These are phyloP conservation scores for Callopanchax toddi DNA, from an alignment of 2,113 vertebrate species.

Conservation along the genomic window DNA sequence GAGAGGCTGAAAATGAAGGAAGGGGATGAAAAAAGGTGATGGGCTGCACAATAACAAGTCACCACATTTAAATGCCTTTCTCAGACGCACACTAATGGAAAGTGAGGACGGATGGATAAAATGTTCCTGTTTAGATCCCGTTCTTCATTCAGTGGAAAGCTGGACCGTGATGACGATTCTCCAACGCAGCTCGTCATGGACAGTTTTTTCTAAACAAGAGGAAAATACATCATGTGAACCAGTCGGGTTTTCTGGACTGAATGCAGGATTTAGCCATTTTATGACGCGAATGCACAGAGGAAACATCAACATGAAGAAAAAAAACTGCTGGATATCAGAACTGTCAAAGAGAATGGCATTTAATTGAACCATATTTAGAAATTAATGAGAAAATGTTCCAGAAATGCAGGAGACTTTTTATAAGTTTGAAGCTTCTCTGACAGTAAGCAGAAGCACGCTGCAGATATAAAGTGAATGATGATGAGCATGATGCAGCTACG, in stretches of 20 bases:
- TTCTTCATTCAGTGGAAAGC: slow-evolving; percentile 53
- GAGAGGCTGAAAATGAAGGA: slow-evolving; percentile 29
- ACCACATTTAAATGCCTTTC: slow-evolving; percentile 56
- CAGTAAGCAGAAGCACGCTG: no score
- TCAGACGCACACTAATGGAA: slow-evolving; percentile 22
- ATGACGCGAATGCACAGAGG: no score
- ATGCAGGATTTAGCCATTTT: no score
- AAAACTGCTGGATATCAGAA: no score
- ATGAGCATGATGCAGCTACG: no score
- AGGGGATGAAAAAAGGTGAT: slow-evolving; percentile 44
- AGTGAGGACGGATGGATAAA: slow-evolving; percentile 28
- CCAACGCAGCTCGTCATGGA: slow-evolving; percentile 38
- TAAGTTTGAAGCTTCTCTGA: no score
- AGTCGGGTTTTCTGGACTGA: slow-evolving; percentile 10
- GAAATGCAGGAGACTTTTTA: not conserved
- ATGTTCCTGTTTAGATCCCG: slow-evolving; percentile 21
- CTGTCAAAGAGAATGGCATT: not conserved
- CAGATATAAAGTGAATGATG: no score
- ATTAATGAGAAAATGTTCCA: not conserved
- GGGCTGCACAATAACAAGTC: slow-evolving; percentile 61
- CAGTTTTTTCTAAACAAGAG: slow-evolving; percentile 40
- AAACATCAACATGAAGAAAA: no score
- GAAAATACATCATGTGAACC: slow-evolving; percentile 34
- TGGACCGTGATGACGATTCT: slow-evolving; percentile 46
- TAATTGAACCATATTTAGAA: not conserved